Evolutionary conservation across 2,888 invertebrate species (phyloP).

Genomic region (Drosophila fulvimacula): DNA sequence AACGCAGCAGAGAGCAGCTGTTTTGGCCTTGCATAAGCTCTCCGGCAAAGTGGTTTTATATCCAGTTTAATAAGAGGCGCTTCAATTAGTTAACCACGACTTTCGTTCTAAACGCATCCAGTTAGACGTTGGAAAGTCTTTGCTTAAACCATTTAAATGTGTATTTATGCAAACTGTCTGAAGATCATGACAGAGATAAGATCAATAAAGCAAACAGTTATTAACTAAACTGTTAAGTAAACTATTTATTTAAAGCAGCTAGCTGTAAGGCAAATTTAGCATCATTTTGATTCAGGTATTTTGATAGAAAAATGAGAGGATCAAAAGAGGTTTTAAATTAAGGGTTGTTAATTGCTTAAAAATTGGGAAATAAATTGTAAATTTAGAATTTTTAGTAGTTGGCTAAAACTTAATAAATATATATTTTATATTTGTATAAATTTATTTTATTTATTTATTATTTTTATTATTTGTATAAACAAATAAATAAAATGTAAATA

Average conservation of each 20-base stretch:
- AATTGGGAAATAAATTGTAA: no score
- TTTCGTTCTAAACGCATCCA: conserved; percentile 31
- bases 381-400: no score
- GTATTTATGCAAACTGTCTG: conserved; percentile 8
- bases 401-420: no score
- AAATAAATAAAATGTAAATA: no score
- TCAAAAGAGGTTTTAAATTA: no score
- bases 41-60: conserved; percentile 19
- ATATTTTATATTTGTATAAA: no score
- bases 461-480: no score
- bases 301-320: no score
- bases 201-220: not conserved
- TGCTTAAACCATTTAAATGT: not conserved
- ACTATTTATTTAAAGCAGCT: conserved; percentile 2
- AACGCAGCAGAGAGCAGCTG: conserved; percentile 30
- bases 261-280: not conserved
- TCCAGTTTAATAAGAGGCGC: conserved; percentile 9
- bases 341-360: no score
- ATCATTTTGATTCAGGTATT: not conserved
- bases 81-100: conserved; percentile 27
- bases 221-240: conserved; percentile 4
- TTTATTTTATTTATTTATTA: no score
- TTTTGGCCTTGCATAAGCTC: conserved; percentile 42
- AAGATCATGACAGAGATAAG: conserved; percentile 2
- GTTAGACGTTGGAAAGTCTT: conserved; percentile 21